These are phyloP conservation scores for Perizoma affinitatum DNA, from an alignment of 2,888 invertebrate genomes.

Conservation along the genomic window DNA sequence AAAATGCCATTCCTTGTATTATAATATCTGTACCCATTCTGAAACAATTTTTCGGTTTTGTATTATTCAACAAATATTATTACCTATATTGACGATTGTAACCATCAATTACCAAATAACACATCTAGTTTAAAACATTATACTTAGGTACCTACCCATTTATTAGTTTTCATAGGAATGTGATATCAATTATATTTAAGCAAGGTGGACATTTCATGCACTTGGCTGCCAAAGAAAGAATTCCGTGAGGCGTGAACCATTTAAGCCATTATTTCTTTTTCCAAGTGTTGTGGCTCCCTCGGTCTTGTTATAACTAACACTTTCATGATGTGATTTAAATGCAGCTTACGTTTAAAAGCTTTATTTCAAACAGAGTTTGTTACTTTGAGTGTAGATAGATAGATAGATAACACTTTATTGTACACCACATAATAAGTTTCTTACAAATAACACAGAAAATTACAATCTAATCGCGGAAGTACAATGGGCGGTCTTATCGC, in stretches of 20 bases:
- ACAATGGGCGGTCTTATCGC: too few relatives aligned
- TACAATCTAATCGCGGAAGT: too few relatives aligned
- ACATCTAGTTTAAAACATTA: too few relatives aligned
- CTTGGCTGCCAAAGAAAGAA: slow-evolving; percentile 55
- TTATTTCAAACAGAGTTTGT: slow-evolving; percentile 28
- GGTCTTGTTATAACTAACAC: slow-evolving; percentile 45
- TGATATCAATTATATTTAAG: slow-evolving; percentile 44
- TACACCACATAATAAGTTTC: too few relatives aligned
- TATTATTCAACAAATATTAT: too few relatives aligned
- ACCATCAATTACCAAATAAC: too few relatives aligned
- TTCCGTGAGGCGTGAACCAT: slow-evolving; percentile 44
- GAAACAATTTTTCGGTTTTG: too few relatives aligned
- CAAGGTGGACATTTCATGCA: slow-evolving; percentile 56
- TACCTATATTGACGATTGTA: too few relatives aligned
- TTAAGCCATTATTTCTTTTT: slow-evolving; percentile 48
- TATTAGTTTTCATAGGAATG: not conserved
- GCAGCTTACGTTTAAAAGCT: slow-evolving; percentile 33
- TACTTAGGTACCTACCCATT: too few relatives aligned
- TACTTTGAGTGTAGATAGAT: too few relatives aligned
- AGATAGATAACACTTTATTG: too few relatives aligned
- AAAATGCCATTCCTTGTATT: not conserved
- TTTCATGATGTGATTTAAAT: slow-evolving; percentile 41
- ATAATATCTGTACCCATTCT: not conserved
- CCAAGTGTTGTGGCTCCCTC: slow-evolving; percentile 41
- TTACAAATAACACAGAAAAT: too few relatives aligned